These are phyloP conservation scores for Dione vanillae DNA, from an alignment of 2,888 invertebrate species.

Conservation along the genomic window DNA sequence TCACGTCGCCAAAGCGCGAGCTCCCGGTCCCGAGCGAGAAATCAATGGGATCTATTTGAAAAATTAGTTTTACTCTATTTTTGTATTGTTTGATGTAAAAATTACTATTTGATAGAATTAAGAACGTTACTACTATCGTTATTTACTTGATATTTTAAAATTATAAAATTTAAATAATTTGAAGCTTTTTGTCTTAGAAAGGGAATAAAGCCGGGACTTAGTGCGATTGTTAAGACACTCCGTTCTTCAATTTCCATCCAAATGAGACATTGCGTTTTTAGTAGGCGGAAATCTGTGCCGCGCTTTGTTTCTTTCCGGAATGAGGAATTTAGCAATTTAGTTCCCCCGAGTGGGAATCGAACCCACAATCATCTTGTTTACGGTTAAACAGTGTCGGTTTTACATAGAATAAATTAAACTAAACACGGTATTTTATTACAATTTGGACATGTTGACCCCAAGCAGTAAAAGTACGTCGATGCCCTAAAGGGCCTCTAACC, in stretches of 20 bases:
- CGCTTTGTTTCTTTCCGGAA: neutral
- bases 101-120: neutral
- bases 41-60: constrained; percentile 40
- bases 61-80: constrained; percentile 13
- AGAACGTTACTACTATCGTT: neutral
- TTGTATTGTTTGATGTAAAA: constrained; percentile 1
- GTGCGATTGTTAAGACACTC: neutral
- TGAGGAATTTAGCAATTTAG: neutral
- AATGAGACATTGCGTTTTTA: neutral
- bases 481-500: no score
- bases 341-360: neutral
- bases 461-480: no score
- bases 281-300: no score
- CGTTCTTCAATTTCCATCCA: neutral
- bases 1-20: constrained; percentile 40
- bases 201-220: no score
- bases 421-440: no score
- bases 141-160: no score
- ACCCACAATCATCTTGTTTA: neutral
- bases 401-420: no score
- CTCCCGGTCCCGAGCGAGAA: constrained; percentile 36
- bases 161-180: no score
- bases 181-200: no score
- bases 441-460: no score
- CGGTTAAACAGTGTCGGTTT: no score